Evolutionary conservation across 2,797 vertebrate species (phyloP), one percentile per base, ranked within the genome.

Genomic region (Oreortyx pictus): DNA sequence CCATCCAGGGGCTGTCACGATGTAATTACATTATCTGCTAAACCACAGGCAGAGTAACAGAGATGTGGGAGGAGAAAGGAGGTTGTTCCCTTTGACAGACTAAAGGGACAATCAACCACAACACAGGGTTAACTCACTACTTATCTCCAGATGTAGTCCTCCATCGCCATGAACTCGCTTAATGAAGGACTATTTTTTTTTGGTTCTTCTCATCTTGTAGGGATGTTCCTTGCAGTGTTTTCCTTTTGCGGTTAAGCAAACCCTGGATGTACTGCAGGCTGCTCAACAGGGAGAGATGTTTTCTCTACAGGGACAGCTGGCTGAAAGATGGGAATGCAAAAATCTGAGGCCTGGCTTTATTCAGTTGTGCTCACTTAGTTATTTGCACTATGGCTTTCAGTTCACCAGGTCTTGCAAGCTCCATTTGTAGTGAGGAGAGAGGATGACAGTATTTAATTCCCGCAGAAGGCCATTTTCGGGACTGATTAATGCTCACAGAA

Each of bases 321-420:
- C 47, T 49, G 71, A 77, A 92, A 91, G 33, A 66, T 35, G 59
- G 37, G 82, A 54, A 70, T 27, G 73, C 57, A 70, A 70, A 89
- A 64, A 49, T 14, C 49, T 39, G 33, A 2, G 1, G 29, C 43
- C 50, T 59, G 50, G 74, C 18, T 70, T 59, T 2, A 8, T 10
- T 81, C 33, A 76, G 41, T 57, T 67, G 17, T 49, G 47, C 71
- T 94, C 33, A 16, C 50, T 60, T 52, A 17, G 1, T 11, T 50
- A 46, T 49, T 33, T 7, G 6, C 35, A 25, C 46, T 78, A 4
- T 3, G 14, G 61, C 57, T 72, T 83, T 65, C 23, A 60, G 27
- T 37, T 60, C 35, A 20, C 7, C 44, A 74, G 39, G 44, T 52
- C 75, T 22, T n/a, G n/a, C 25, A 24, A 1, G 8, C 8, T 81